Percentiles rank a stretch among this genome's conserved stretches.
phyloP scores from a whole-genome alignment of 2,797 vertebrate species.

The Buphagus erythrorhynchus region DNA sequence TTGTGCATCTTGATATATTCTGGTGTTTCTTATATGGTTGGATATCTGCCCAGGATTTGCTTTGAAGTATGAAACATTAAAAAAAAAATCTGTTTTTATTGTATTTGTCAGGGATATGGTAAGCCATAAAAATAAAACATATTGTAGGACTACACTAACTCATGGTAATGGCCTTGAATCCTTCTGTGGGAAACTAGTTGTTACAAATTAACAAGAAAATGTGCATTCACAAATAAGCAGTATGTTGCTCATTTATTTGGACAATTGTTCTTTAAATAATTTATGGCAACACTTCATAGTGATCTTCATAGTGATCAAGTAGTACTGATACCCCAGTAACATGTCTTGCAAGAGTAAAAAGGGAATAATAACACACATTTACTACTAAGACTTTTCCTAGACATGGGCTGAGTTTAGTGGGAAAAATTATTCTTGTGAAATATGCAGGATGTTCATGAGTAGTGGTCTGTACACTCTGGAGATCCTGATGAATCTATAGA shows the following conservation, averaged over 20 bases:
- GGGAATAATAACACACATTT: not conserved
- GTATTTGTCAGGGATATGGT: not conserved
- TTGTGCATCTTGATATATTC: not conserved
- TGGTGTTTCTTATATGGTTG: not conserved
- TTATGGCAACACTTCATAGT: slow-evolving; percentile 4
- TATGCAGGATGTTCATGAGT: not conserved
- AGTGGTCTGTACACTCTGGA: not conserved
- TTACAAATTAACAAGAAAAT: slow-evolving; percentile 37
- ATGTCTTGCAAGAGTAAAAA: not conserved
- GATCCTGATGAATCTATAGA: not conserved
- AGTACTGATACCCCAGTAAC: not conserved
- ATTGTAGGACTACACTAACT: not conserved
- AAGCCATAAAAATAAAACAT: not conserved
- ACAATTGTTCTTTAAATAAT: slow-evolving; percentile 52
- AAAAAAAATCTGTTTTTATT: not conserved
- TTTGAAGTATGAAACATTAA: not conserved
- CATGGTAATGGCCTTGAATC: slow-evolving; percentile 12
- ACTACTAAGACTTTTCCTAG: not conserved
- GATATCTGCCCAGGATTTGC: not conserved
- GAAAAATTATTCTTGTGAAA: not conserved
- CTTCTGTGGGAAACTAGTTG: not conserved
- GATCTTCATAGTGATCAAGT: slow-evolving; percentile 4
- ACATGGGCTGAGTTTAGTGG: not conserved
- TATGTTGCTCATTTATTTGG: not conserved
- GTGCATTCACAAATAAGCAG: not conserved